Conservation (phyloP, 2,797 vertebrate genomes). For the Clarias fuscus region DNA sequence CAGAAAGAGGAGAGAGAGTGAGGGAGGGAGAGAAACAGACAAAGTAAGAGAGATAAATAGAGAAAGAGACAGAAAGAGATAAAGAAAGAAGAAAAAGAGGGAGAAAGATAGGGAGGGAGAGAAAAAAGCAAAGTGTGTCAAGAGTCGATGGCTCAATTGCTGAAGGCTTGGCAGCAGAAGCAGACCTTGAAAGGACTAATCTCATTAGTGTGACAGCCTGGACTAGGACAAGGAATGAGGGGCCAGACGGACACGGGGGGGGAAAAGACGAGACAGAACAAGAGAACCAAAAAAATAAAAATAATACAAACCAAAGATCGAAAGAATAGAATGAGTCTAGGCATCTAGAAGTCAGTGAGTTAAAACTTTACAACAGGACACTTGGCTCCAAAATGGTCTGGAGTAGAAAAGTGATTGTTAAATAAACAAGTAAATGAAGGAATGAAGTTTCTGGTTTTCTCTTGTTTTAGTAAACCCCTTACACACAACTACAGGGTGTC, state of each 20-base stretch:
- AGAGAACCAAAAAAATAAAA: neutral
- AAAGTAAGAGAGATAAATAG: neutral
- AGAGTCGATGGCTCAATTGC: conserved; percentile 56
- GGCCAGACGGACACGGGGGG: conserved; percentile 62
- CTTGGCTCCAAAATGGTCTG: neutral
- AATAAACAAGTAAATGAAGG: neutral
- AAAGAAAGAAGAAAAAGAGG: too few relatives aligned
- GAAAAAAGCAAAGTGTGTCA: conserved; percentile 25
- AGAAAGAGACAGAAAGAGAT: neutral
- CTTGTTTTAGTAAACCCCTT: neutral
- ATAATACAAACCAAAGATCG: neutral
- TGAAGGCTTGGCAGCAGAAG: conserved; percentile 54
- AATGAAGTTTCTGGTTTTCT: neutral
- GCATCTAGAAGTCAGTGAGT: neutral
- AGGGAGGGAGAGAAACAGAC: conserved; percentile 8
- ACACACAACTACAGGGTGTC: neutral
- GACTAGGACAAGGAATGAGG: conserved; percentile 64
- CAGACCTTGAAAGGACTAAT: conserved; percentile 62
- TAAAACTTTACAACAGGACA: too few relatives aligned
- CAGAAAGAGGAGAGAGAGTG: neutral
- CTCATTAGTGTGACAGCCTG: conserved; percentile 69
- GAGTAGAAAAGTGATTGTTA: neutral
- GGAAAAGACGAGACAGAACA: conserved; percentile 30
- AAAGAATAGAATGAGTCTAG: neutral
- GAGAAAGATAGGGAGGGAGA: conserved; percentile 36